Base-by-base conservation (phyloP, 2,113 vertebrate genomes). In the Rhipidura dahli region DNA sequence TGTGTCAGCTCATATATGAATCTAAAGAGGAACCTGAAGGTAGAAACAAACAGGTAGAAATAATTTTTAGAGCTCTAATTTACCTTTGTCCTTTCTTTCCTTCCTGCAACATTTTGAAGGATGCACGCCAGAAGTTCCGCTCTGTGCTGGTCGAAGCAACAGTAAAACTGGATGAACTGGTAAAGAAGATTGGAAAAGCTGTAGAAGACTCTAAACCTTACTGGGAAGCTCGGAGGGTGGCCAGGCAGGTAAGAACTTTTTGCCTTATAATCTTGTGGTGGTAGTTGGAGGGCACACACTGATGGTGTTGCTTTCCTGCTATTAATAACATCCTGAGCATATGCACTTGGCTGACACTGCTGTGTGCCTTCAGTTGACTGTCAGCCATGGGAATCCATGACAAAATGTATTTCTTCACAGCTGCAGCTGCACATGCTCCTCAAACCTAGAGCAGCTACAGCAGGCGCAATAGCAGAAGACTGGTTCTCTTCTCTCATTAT, bases 121-220 rank as follows among this genome's bases (percentile, higher is more conserved):
- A 99, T 53, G 98, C 98, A 1, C 98, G 99, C 57, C 99, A 99
- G 97, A 99, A 98, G 94, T 99, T 99, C 94, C 99, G 99, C 54
- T 99, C 98, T 0, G 98, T 99, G 61, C 97, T 99, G 95, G 98
- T 99, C 0, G 99, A 99, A 96, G 99, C 99, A 2, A 99, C 99
- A 0, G 97, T 99, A 54, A 99, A 99, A 84, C 97, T 99, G 90
- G 99, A 99, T 13, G 99, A 99, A 42, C 97, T 99, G 96, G 97
- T 98, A 42, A 99, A 99, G 98, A 99, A 99, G 97, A 99, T 99
- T 1, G 99, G 99, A 50, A 99, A 99, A 90, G 98, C 99, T 0
- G 99, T 99, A 76, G 99, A 99, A 63, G 99, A 99, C 84, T 99
- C 99, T 11, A 99, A 99, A 94, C 99, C 99, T 21, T 99, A 99